These are phyloP conservation scores for Glaucidium brasilianum DNA, from an alignment of 2,113 vertebrate genomes.

Conservation along the genomic window DNA sequence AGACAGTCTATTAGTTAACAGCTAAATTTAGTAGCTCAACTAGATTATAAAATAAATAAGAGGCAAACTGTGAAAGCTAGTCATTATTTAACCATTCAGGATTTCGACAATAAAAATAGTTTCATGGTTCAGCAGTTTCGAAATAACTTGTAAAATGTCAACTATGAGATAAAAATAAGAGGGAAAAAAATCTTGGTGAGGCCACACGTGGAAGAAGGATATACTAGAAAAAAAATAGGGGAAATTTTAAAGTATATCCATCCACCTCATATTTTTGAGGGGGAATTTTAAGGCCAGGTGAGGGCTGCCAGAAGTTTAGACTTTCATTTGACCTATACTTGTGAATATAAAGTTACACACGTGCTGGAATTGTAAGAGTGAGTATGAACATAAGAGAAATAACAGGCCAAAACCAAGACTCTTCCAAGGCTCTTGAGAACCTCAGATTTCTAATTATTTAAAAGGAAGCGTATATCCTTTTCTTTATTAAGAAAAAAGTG, in stretches of 20 bases:
- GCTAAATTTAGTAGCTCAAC: conserved; percentile 71
- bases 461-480: not conserved
- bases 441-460: not conserved
- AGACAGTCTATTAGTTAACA: conserved; percentile 67
- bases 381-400: not conserved
- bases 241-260: conserved; percentile 3
- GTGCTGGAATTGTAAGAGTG: not conserved
- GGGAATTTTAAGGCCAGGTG: not conserved
- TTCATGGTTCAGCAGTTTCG: conserved; percentile 66
- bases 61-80: conserved; percentile 62
- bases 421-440: not conserved
- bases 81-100: conserved; percentile 67
- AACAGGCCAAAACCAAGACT: not conserved
- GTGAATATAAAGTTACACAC: not conserved
- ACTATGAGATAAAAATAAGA: conserved; percentile 55
- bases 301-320: not conserved
- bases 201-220: conserved; percentile 24
- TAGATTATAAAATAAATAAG: conserved; percentile 75
- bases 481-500: not conserved
- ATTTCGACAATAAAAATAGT: conserved; percentile 73
- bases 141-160: conserved; percentile 71
- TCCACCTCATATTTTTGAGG: not conserved
- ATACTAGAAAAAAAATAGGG: conserved; percentile 42
- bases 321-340: not conserved
- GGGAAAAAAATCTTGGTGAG: conserved; percentile 27